phyloP scores from a whole-genome alignment of 1,140 invertebrate genomes.

The Cryptotermes secundus region DNA sequence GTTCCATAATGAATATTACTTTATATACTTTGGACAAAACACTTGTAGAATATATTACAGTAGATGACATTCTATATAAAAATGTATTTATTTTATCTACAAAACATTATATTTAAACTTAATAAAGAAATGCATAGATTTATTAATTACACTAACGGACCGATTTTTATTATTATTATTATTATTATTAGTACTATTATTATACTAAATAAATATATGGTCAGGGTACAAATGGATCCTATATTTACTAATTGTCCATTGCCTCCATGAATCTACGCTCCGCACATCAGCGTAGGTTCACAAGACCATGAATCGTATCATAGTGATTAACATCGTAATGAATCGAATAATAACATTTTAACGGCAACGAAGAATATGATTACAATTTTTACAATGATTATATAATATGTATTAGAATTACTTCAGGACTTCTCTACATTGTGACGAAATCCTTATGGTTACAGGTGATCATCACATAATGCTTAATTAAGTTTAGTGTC shows the following conservation, averaged over 20 bases:
- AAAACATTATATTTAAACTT: not conserved
- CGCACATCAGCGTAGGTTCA: not conserved
- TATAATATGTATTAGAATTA: slow-evolving; percentile 10
- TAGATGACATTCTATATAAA: slow-evolving; percentile 18
- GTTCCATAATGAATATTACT: not conserved
- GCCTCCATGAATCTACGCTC: not conserved
- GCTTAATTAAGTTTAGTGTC: not conserved
- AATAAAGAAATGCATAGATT: not conserved
- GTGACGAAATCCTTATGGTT: not conserved
- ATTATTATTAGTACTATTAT: too few relatives aligned
- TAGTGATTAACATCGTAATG: not conserved
- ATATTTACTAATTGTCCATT: not conserved
- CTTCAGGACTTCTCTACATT: not conserved
- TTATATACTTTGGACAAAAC: not conserved
- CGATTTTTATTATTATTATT: not conserved
- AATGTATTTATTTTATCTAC: slow-evolving; percentile 12
- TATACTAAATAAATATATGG: not conserved
- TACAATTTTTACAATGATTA: slow-evolving; percentile 7
- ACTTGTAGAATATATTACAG: slow-evolving; percentile 18
- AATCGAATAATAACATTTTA: not conserved
- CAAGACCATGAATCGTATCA: not conserved
- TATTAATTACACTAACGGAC: not conserved
- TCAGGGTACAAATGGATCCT: not conserved
- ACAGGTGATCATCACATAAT: not conserved
- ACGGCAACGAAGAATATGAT: not conserved